Base-by-base conservation (phyloP, 2,888 invertebrate genomes). In the Lasioglossum vierecki region DNA sequence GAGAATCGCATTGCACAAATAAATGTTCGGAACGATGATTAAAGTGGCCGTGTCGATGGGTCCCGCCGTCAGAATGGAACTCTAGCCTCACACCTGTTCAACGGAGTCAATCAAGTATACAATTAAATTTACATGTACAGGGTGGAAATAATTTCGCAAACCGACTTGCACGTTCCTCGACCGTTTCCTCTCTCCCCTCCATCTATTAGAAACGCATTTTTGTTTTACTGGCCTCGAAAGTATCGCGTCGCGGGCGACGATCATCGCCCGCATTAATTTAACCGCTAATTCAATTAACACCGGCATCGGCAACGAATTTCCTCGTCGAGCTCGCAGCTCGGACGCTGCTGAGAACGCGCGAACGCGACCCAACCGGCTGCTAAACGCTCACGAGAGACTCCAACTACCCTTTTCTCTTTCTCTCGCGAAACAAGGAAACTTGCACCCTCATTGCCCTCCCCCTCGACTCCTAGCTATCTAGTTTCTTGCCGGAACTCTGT, bases 361-460 rank as follows among this genome's bases (percentile, higher is more conserved):
- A 60, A 39, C 60, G 11, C 66, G 49, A 53, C 8, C 44, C 22
- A 72, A 71, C 70, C 72, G 72, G 35, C 63, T 71, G 57, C 44
- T 44, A 70, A 76, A 53, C 68, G 76, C 66, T 68, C 76, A 46
- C 63, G 68, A 70, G 49, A 70, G 60, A 63, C 60, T 26, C 30
- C 26, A 13, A 13, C 26, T 13, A 15, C 15, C n/a, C 13, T 4
- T 26, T 13, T 26, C 60, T 26, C 13, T 30, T 22, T 18, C 30
- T 60, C 70, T 39, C 78, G 46, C 78, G 46, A 81, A n/a, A 49
- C 72, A 57, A 76, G 46, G 71, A 80, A 60, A 80, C 70, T 53
- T 57, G 41, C 80, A 26, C 49, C 46, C 60, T 44, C 68, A 66
- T 68, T 68, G 39, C 39, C 39, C 35, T 68, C 46, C 35, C 68